Base-by-base conservation (phyloP, 2,888 invertebrate species). In the Apamea crenata region DNA sequence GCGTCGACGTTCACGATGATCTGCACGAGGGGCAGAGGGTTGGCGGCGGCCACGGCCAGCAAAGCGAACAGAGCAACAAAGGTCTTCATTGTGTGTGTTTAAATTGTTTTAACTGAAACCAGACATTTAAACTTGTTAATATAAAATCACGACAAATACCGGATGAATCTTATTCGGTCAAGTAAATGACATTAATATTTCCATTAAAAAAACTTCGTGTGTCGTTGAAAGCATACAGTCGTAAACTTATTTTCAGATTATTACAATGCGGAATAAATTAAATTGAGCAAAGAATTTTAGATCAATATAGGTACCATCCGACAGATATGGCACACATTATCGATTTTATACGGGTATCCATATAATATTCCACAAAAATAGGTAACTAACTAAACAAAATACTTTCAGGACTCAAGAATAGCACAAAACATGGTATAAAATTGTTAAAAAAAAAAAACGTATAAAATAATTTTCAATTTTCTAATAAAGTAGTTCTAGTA, bases 11-110 rank as follows among this genome's bases (percentile, higher is more conserved):
- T 94, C 65, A 95, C 91, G 82, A 94, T 91, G 84, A 92, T 84
- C 89, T 92, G 93, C 88, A 94, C 94, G 66, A 94, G 82, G 8
- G 94, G 94, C 88, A 93, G 83, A 6, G 94, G 94, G 77, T 91
- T 91, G 85, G 94, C 94, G 44, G 89, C 90, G 40, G 93, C 92
- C 74, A 94, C 88, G 29, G 94, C 94, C 90, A 93, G 80, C 56
- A 94, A 75, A 83, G 93, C 93, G 80, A 92, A 85, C 50, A 94
- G 73, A 77, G 91, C 93, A 77, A 94, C 83, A 89, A 93, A 91
- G 81, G 89, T 87, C 87, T 93, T 94, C 94, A 95, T 95, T 73
- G 63, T 91, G 74, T 89, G 74, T 81, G 77, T 63, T 77, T 80
- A 65, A 81, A 70, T 77, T 80, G 74, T 75, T 81, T 69, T 79